These are phyloP conservation scores for Brachionichthys hirsutus DNA, from an alignment of 2,113 vertebrate species.

Conservation along the genomic window DNA sequence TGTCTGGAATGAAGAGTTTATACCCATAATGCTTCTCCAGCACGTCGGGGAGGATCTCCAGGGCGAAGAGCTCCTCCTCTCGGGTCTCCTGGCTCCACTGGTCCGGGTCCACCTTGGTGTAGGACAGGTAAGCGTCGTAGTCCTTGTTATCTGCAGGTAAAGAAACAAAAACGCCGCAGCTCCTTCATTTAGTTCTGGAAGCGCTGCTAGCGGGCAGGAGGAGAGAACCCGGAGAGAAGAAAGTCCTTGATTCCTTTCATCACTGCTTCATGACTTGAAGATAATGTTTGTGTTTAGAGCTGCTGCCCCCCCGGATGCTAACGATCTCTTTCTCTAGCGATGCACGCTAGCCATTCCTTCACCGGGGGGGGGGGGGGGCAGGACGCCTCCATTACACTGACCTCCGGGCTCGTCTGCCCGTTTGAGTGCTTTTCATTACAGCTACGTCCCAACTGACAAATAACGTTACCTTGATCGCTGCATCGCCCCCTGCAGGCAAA, in stretches of 20 bases:
- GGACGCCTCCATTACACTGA: conserved; percentile 52
- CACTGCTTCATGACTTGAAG: conserved; percentile 32
- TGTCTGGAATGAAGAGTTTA: conserved; percentile 98
- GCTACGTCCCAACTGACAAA: conserved; percentile 39
- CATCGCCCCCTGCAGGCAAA: conserved; percentile 49
- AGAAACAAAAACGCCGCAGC: background rate
- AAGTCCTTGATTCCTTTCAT: conserved; percentile 6
- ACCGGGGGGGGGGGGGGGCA: conserved; percentile 37
- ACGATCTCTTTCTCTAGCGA: conserved; percentile 35
- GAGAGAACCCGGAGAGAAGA: background rate
- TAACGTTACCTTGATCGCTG: conserved; percentile 43
- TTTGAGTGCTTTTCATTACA: conserved; percentile 64
- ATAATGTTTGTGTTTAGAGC: conserved; percentile 30
- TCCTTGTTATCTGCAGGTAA: conserved; percentile 90
- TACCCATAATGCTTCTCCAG: conserved; percentile 99
- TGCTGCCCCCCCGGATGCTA: conserved; percentile 22
- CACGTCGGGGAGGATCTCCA: conserved; percentile 97
- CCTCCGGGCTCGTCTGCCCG: conserved; percentile 52
- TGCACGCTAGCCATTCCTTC: conserved; percentile 34
- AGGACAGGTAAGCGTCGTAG: conserved; percentile 97
- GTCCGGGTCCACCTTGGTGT: conserved; percentile 98
- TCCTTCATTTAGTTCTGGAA: conserved; percentile 11
- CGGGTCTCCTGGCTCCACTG: conserved; percentile 97
- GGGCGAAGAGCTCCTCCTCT: conserved; percentile 96
- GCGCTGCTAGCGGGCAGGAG: background rate